A percentile compares a stretch with the other conserved stretches of the same genome.
phyloP scores from a whole-genome alignment of 2,113 vertebrate species.

The Pampusana beccarii region DNA sequence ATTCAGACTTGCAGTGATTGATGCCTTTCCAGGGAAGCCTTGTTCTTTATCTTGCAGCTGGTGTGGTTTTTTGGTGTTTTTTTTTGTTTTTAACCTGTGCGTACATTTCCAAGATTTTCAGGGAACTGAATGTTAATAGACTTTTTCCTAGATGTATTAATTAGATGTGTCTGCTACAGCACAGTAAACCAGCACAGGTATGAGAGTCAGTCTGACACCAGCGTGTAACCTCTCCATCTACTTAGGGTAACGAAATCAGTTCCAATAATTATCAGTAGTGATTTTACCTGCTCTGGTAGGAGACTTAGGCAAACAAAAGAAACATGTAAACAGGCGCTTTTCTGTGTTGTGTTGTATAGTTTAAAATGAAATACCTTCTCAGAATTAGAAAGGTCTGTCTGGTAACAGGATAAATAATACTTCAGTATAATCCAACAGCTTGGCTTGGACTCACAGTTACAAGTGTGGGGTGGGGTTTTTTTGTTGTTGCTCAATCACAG shows the following conservation, averaged over 20 bases:
- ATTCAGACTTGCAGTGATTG: not conserved
- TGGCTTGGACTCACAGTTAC: not conserved
- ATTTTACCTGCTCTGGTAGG: not conserved
- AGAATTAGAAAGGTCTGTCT: not conserved
- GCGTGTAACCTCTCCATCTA: not conserved
- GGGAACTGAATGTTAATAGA: not conserved
- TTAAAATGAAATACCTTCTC: not conserved
- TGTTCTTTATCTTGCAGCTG: not conserved
- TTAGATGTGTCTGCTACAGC: not conserved
- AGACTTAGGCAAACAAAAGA: not conserved
- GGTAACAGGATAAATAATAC: not conserved
- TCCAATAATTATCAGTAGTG: not conserved
- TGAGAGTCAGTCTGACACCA: not conserved
- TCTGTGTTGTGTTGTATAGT: not conserved
- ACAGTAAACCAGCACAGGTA: not conserved
- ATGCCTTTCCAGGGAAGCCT: not conserved
- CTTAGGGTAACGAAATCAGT: not conserved
- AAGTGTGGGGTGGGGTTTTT: not conserved
- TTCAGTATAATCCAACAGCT: not conserved
- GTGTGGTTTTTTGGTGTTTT: not conserved
- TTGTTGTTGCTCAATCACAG: not conserved
- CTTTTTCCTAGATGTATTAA: accelerated
- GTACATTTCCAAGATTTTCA: not conserved
- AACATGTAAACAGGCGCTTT: not conserved
- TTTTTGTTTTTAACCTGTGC: not conserved